A percentile compares a stretch with the other conserved stretches of the same genome.
Evolutionary conservation across 2,113 vertebrate species (phyloP).

Genomic region (Sinosuthora webbiana): DNA sequence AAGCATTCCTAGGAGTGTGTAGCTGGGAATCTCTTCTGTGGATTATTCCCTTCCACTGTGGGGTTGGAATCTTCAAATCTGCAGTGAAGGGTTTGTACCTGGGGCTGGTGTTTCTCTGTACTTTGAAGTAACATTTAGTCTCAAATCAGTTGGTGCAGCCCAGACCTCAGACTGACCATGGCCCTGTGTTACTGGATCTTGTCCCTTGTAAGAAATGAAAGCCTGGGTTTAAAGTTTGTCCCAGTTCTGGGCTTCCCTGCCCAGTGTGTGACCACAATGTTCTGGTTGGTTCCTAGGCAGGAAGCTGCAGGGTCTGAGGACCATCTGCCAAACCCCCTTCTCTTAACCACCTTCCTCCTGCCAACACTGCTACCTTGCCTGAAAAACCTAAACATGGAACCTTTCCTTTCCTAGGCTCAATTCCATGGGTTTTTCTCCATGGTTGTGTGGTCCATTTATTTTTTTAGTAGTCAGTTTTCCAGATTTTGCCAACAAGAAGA

Average conservation of each 20-base stretch:
- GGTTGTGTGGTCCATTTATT: neutral
- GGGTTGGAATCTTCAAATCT: neutral
- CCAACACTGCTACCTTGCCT: neutral
- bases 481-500: neutral
- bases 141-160: neutral
- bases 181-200: neutral
- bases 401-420: neutral
- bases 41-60: neutral
- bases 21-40: neutral
- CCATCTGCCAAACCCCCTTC: neutral
- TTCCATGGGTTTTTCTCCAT: neutral
- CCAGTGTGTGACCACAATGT: neutral
- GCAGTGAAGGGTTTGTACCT: neutral
- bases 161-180: neutral
- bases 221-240: neutral
- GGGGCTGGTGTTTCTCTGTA: neutral
- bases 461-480: neutral
- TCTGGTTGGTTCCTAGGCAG: neutral
- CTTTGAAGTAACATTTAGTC: neutral
- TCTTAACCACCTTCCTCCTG: neutral
- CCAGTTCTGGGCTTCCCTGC: neutral
- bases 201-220: neutral
- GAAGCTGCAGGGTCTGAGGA: neutral
- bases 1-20: accelerated
- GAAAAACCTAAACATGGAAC: neutral